These are phyloP conservation scores for Kryptolebias marmoratus DNA, from an alignment of 2,113 vertebrate species.

Conservation along the genomic window DNA sequence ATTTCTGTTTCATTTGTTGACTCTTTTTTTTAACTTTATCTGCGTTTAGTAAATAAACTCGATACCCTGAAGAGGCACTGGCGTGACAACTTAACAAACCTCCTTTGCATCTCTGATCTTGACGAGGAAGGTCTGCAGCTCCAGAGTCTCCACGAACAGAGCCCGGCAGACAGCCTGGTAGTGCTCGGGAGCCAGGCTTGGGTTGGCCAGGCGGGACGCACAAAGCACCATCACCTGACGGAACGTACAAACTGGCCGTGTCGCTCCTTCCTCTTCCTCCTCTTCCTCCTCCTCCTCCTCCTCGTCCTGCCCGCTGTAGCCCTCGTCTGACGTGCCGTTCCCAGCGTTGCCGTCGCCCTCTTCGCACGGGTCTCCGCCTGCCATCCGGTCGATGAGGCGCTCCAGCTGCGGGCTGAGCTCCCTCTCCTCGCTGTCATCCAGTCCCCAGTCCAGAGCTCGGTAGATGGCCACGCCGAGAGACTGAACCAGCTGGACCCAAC, in stretches of 20 bases:
- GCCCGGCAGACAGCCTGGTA: constrained; percentile 95
- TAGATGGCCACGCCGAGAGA: constrained; percentile 93
- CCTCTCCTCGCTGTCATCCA: constrained; percentile 93
- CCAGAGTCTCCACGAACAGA: constrained; percentile 90
- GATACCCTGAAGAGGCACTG: background rate
- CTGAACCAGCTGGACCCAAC: constrained; percentile 89
- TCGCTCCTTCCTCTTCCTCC: constrained; percentile 62
- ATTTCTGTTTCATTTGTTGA: background rate
- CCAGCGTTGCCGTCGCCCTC: constrained; percentile 61
- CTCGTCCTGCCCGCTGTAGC: constrained; percentile 89
- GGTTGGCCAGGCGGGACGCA: constrained; percentile 83
- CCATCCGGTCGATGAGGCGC: constrained; percentile 93
- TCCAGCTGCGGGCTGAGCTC: constrained; percentile 93
- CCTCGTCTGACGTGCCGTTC: constrained; percentile 83
- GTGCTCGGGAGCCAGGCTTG: constrained; percentile 82
- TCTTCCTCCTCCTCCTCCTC: constrained; percentile 86
- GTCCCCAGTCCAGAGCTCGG: constrained; percentile 94
- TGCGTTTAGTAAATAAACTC: background rate
- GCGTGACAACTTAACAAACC: constrained; percentile 71
- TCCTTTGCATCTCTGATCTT: constrained; percentile 91
- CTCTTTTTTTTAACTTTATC: background rate
- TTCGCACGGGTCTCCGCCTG: constrained; percentile 76
- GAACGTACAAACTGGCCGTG: constrained; percentile 81
- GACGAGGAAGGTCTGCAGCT: constrained; percentile 92
- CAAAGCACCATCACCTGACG: constrained; percentile 88